phyloP scores from a whole-genome alignment of 2,888 invertebrate species.

The Tyria jacobaeae region DNA sequence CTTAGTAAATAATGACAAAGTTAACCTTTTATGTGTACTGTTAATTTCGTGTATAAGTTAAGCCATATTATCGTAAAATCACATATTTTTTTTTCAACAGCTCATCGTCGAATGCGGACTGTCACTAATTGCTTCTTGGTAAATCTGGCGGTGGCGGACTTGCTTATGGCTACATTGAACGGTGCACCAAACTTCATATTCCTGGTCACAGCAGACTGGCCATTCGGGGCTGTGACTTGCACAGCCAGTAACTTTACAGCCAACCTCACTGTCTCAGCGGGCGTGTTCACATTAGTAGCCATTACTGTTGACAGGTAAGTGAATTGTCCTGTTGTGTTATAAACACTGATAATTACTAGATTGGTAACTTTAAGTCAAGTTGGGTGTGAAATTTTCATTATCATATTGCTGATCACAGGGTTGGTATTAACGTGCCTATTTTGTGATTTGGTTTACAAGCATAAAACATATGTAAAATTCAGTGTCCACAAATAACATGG shows the following conservation, averaged over 20 bases:
- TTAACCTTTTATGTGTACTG: too few species aligned
- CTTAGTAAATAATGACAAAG: too few species aligned
- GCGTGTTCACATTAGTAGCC: slow-evolving; percentile 96
- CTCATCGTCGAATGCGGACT: slow-evolving; percentile 93
- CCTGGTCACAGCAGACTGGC: slow-evolving; percentile 95
- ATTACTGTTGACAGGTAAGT: slow-evolving; percentile 96
- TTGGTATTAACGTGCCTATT: too few species aligned
- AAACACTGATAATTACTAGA: neutral
- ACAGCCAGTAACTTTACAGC: slow-evolving; percentile 96
- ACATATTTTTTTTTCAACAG: slow-evolving; percentile 80
- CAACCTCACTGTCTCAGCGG: slow-evolving; percentile 95
- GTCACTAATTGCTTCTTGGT: slow-evolving; percentile 97
- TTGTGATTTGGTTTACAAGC: too few species aligned
- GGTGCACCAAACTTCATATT: slow-evolving; percentile 96
- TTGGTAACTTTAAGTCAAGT: neutral
- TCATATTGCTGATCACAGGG: neutral
- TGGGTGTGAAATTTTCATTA: neutral
- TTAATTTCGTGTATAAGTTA: too few species aligned
- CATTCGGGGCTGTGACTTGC: slow-evolving; percentile 94
- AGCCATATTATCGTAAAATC: too few species aligned
- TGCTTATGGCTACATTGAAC: slow-evolving; percentile 94
- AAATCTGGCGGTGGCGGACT: slow-evolving; percentile 94
- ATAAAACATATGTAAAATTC: too few species aligned
- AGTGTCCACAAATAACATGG: too few species aligned
- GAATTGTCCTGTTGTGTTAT: neutral